Conservation (phyloP, 1,140 invertebrate species). For the Monomorium pharaonis region DNA sequence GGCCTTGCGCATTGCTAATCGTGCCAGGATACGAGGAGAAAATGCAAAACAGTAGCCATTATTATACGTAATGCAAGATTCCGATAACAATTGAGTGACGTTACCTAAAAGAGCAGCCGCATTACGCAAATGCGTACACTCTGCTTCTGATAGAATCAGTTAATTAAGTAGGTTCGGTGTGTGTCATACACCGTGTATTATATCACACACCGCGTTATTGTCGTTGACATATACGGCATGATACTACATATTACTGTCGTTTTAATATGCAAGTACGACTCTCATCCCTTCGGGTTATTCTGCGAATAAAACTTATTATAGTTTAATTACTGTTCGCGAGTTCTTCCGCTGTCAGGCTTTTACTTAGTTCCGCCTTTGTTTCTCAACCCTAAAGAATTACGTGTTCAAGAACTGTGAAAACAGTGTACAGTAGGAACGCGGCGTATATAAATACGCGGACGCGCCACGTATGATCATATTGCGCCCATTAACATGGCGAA, state of each 20-base stretch:
- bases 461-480: constrained; percentile 83
- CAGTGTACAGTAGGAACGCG: constrained; percentile 6
- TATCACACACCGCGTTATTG: constrained; percentile 6
- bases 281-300: not conserved
- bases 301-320: not conserved
- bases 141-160: constrained; percentile 28
- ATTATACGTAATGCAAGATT: constrained; percentile 13
- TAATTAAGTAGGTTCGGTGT: constrained; percentile 36
- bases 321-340: not conserved
- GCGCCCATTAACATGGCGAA: constrained; percentile 83
- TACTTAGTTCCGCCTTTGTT: not conserved
- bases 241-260: constrained; percentile 19
- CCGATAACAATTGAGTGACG: not conserved
- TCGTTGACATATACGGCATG: not conserved
- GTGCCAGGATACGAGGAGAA: not conserved
- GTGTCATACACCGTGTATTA: not conserved
- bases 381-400: not conserved
- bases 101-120: not conserved
- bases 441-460: constrained; percentile 75
- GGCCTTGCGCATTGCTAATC: constrained; percentile 10
- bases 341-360: not conserved
- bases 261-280: constrained; percentile 16
- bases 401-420: not conserved
- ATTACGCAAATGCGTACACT: constrained; percentile 9
- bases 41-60: constrained; percentile 32